Evolutionary conservation across 2,888 invertebrate genomes (phyloP).

Genomic region (Nomada lathburiana): DNA sequence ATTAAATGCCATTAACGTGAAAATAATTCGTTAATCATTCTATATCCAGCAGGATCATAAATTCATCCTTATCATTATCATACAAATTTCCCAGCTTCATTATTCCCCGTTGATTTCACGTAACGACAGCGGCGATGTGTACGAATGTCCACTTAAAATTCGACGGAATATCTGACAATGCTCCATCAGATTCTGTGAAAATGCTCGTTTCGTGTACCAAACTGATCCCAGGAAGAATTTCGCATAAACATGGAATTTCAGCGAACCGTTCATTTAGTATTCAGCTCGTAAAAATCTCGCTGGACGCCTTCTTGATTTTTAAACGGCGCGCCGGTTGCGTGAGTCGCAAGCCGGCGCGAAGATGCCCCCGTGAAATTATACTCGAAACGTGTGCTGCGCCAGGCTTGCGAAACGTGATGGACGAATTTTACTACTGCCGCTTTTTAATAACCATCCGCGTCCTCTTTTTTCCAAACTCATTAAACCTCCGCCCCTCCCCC

Average conservation of each 20-base stretch:
- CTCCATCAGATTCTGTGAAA: neutral
- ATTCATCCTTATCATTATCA: no score
- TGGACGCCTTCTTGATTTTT: constrained; percentile 44
- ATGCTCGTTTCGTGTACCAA: neutral
- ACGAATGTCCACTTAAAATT: constrained; percentile 26
- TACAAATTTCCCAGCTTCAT: no score
- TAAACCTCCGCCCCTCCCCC: constrained; percentile 2
- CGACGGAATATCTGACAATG: neutral
- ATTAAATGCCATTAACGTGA: neutral
- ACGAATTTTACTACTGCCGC: constrained; percentile 15
- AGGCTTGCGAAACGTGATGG: constrained; percentile 21
- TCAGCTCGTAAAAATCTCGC: constrained; percentile 45
- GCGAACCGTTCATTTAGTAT: constrained; percentile 49
- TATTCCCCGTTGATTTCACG: neutral
- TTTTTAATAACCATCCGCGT: constrained; percentile 28
- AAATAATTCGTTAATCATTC: no score
- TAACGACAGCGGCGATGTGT: neutral
- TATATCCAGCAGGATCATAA: no score
- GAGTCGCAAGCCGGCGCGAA: constrained; percentile 22
- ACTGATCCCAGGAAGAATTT: constrained; percentile 34
- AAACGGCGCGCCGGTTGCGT: constrained; percentile 27
- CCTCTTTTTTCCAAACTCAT: constrained; percentile 23
- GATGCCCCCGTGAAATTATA: constrained; percentile 31
- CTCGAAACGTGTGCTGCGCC: constrained; percentile 27
- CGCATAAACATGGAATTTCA: constrained; percentile 46